phyloP scores from a whole-genome alignment of 2,113 vertebrate genomes.

The Cololabis saira region DNA sequence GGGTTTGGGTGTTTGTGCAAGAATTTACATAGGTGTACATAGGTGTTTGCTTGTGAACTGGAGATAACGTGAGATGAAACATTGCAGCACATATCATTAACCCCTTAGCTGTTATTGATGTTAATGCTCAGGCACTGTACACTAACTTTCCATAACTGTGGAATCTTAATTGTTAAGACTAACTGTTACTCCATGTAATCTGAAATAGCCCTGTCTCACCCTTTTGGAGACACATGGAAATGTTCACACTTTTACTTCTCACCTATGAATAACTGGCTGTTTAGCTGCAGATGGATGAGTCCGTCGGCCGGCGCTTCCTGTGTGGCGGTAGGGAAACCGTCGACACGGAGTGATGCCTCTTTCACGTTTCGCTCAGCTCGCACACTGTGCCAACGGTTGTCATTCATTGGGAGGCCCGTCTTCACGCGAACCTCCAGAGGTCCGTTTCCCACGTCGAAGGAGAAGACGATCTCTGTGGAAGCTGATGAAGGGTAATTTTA shows the following conservation, averaged over 20 bases:
- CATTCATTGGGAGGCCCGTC: slow-evolving; percentile 82
- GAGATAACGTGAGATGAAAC: no score
- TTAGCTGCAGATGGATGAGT: slow-evolving; percentile 93
- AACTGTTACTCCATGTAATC: no score
- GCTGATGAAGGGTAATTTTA: slow-evolving; percentile 77
- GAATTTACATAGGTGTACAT: no score
- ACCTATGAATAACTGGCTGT: slow-evolving; percentile 98
- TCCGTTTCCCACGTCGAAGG: slow-evolving; percentile 96
- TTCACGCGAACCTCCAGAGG: slow-evolving; percentile 86
- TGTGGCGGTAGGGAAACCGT: slow-evolving; percentile 78
- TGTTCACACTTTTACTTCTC: slow-evolving; percentile 14
- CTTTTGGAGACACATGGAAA: background rate
- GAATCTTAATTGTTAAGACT: no score
- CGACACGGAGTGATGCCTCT: slow-evolving; percentile 89
- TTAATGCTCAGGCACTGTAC: no score
- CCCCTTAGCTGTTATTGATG: no score
- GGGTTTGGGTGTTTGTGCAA: no score
- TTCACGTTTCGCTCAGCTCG: slow-evolving; percentile 92
- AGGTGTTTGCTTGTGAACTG: no score
- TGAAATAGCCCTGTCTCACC: no score
- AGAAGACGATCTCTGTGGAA: slow-evolving; percentile 89
- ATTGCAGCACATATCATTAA: no score
- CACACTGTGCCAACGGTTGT: slow-evolving; percentile 94
- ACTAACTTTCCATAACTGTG: no score
- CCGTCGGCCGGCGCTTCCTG: slow-evolving; percentile 87